Percentiles rank a stretch among this genome's conserved stretches.
Evolutionary conservation across 2,888 invertebrate species (phyloP).

Genomic region (Luffia ferchaultella): DNA sequence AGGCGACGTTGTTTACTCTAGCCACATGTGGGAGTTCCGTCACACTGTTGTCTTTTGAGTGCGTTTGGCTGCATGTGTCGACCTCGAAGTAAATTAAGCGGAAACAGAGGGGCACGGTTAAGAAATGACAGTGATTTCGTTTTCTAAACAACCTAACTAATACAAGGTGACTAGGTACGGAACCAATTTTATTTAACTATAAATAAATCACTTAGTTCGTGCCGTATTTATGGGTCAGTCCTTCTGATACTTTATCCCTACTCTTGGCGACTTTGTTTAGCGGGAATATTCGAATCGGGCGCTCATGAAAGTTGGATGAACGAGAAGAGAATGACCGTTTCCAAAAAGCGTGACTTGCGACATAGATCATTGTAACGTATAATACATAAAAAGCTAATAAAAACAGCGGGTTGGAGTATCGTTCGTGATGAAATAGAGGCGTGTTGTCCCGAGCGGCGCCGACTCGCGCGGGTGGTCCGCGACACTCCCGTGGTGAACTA

Average conservation of each 20-base stretch:
- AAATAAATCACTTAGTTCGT: no score
- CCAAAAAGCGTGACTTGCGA: not conserved
- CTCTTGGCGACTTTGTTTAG: no score
- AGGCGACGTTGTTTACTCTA: constrained; percentile 36
- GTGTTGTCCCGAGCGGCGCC: constrained; percentile 40
- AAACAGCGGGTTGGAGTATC: constrained; percentile 36
- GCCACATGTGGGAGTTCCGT: constrained; percentile 46
- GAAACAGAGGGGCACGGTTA: constrained; percentile 55
- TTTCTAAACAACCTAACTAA: no score
- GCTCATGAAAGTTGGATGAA: not conserved
- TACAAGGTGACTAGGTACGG: no score
- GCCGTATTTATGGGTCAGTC: no score
- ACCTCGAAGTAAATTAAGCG: constrained; percentile 58
- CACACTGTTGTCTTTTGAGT: constrained; percentile 23
- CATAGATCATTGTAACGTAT: not conserved
- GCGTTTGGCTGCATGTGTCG: constrained; percentile 46
- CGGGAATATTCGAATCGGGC: not conserved
- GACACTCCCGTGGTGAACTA: constrained; percentile 30
- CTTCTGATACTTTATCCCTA: no score
- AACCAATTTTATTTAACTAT: no score
- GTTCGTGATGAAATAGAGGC: constrained; percentile 51
- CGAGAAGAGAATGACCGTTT: not conserved
- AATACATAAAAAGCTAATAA: constrained; percentile 29
- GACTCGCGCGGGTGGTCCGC: constrained; percentile 55
- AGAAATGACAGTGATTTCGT: no score